Base-by-base conservation (phyloP, 2,888 invertebrate genomes). In the Suillia variegata region DNA sequence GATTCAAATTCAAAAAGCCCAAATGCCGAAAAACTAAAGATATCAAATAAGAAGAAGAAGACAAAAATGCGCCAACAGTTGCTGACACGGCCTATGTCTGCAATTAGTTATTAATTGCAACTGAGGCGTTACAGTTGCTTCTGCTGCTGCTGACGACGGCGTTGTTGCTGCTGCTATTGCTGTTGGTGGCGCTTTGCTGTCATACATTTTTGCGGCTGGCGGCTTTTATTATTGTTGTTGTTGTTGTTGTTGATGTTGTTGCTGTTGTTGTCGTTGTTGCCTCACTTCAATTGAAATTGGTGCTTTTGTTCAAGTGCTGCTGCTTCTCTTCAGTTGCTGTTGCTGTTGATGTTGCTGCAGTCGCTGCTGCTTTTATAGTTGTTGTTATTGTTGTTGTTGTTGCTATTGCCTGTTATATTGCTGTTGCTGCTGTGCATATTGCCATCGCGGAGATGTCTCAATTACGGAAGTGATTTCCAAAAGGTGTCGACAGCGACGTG, bases 391-490 rank as follows among this genome's bases (percentile, higher is more conserved):
- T 21, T 33, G 66, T 63, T 58, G 55, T 45, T 54, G 56, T 61
- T 64, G 48, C 60, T 59, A 58, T 42, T 38, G 20, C 1, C 20
- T n/a, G 10, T 49, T 22, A 31, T 51, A 17, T 31, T 24, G 33
- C 12, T 52, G 66, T 53, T 62, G 58, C 64, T 60, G 59, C 61
- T 57, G 59, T 58, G 49, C 62, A 61, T 63, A 52, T 62, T 48
- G 61, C 63, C 64, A 71, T 65, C 61, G 61, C 61, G 66, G 60
- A 56, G 61, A 49, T 64, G 63, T n/a, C n/a, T n/a, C n/a, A n/a
- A n/a, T n/a, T n/a, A n/a, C n/a, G n/a, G n/a, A n/a, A n/a, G n/a
- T n/a, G n/a, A n/a, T n/a, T n/a, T n/a, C n/a, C n/a, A n/a, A n/a
- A n/a, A n/a, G n/a, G n/a, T n/a, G n/a, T n/a, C n/a, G n/a, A n/a